These are phyloP conservation scores for Sebastes reedi DNA, from an alignment of 2,797 vertebrate genomes.

Conservation along the genomic window DNA sequence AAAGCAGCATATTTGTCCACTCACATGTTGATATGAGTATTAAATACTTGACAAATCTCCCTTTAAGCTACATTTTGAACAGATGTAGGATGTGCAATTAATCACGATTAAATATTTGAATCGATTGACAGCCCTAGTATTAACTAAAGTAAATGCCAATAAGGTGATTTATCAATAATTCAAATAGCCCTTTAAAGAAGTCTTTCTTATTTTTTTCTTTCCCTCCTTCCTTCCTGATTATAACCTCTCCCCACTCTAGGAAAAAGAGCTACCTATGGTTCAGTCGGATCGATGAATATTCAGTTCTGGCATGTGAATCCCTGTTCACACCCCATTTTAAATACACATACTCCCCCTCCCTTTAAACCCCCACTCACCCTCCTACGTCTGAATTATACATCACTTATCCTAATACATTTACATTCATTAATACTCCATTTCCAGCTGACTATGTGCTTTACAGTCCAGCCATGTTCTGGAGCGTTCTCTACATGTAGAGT, in stretches of 20 bases:
- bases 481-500: conserved; percentile 57
- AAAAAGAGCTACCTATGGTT: conserved; percentile 53
- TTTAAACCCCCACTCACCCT: conserved; percentile 15
- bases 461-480: conserved; percentile 62
- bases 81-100: too few species aligned
- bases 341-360: conserved; percentile 40
- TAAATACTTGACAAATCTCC: too few species aligned
- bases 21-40: too few species aligned
- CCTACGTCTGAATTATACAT: conserved; percentile 80
- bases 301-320: conserved; percentile 64
- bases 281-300: conserved; percentile 72
- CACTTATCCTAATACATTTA: conserved; percentile 82
- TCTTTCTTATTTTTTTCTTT: conserved; percentile 14
- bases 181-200: conserved; percentile 27
- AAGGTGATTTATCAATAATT: conserved; percentile 63
- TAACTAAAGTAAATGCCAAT: conserved; percentile 62
- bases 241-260: conserved; percentile 29
- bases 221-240: conserved; percentile 5
- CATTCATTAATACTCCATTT: conserved; percentile 80
- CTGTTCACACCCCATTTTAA: conserved; percentile 61
- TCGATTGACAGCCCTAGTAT: too few species aligned
- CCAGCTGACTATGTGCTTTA: conserved; percentile 77
- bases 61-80: too few species aligned
- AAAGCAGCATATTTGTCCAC: too few species aligned
- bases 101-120: too few species aligned